Evolutionary conservation across 2,797 vertebrate species (phyloP).

Genomic region (Picus viridis): DNA sequence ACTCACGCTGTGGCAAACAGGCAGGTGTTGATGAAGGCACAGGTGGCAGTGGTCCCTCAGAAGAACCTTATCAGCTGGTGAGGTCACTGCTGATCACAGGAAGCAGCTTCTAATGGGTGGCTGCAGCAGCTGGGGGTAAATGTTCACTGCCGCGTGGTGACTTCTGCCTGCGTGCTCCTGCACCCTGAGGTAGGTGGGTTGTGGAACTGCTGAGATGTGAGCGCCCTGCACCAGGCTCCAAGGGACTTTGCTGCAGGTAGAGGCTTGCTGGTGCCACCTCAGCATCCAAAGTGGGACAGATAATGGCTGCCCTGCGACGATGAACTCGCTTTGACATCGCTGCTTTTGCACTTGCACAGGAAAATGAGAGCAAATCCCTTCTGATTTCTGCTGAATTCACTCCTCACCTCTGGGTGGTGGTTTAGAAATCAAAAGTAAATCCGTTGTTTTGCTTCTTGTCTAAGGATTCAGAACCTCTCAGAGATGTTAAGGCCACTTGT

Average conservation of each 20-base stretch:
- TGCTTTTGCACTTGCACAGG: background rate
- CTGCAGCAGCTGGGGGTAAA: background rate
- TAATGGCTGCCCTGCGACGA: background rate
- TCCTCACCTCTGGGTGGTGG: conserved; percentile 53
- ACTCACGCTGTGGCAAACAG: background rate
- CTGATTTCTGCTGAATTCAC: conserved; percentile 45
- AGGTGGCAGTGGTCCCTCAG: too few relatives aligned
- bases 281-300: background rate
- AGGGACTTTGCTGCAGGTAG: background rate
- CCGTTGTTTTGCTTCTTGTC: conserved; percentile 27
- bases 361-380: conserved; percentile 50
- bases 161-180: rapidly evolving
- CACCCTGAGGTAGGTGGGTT: background rate
- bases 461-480: conserved; percentile 21
- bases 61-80: too few relatives aligned
- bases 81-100: background rate
- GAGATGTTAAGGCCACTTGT: conserved; percentile 43
- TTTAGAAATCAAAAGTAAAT: conserved; percentile 47
- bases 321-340: background rate
- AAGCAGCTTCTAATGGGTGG: background rate
- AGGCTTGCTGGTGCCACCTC: background rate
- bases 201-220: background rate
- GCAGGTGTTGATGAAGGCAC: background rate
- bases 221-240: background rate
- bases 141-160: background rate